Evolutionary conservation across 2,113 vertebrate genomes (phyloP).

Genomic region (Paramormyrops kingsleyae): DNA sequence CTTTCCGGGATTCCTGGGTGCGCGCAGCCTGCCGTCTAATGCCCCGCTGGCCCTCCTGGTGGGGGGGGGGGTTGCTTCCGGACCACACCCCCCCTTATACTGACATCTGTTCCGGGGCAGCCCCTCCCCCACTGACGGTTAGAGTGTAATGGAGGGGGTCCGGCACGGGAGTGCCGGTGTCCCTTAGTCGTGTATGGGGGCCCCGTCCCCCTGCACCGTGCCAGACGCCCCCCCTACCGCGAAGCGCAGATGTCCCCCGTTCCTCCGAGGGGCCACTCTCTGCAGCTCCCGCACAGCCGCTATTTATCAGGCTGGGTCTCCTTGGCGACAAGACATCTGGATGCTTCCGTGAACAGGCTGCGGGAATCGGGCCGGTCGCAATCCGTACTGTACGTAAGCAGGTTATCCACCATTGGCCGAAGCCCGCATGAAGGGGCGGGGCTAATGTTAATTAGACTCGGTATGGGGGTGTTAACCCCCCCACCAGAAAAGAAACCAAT

Average conservation of each 20-base stretch:
- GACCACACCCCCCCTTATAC: background rate
- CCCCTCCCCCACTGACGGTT: slow-evolving; percentile 12
- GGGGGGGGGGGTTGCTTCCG: background rate
- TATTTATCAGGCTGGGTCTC: slow-evolving; percentile 32
- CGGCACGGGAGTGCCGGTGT: background rate
- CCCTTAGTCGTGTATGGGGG: slow-evolving; percentile 12
- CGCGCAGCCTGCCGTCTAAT: background rate
- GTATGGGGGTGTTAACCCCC: background rate
- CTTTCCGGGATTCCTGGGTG: background rate
- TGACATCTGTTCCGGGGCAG: background rate
- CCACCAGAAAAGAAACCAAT: background rate
- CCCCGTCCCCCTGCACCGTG: slow-evolving; percentile 19
- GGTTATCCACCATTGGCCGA: background rate
- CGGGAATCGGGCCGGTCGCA: background rate
- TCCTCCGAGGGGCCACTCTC: slow-evolving; percentile 24
- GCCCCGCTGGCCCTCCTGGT: background rate
- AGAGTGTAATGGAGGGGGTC: slow-evolving; percentile 6
- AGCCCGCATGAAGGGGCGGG: background rate
- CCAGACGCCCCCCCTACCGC: slow-evolving; percentile 26
- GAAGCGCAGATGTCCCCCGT: slow-evolving; percentile 28
- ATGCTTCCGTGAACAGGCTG: background rate
- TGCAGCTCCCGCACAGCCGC: slow-evolving; percentile 1
- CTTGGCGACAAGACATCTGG: slow-evolving; percentile 34
- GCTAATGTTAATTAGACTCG: background rate
- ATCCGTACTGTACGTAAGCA: background rate